Base-by-base conservation (phyloP, 2,888 invertebrate species). In the Autographa gamma region DNA sequence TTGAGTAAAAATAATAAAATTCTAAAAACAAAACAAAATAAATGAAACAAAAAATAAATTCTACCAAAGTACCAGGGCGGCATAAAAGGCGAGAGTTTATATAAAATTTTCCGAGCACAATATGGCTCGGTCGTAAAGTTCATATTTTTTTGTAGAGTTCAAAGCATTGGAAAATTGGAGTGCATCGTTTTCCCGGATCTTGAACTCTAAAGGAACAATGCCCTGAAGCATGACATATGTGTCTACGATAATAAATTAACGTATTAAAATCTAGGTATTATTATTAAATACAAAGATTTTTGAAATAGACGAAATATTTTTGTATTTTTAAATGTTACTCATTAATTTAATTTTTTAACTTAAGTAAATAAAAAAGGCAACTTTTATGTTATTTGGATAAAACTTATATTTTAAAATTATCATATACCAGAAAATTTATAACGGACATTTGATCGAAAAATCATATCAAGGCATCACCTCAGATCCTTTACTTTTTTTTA, bases 141-240 rank as follows among this genome's bases (percentile, higher is more conserved):
- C 18, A n/a, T 18, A 11, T 67, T 75, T 64, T 69, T 71, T 74
- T 56, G 41, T 60, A 6, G 76, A 77, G 83, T 76, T 82, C 82
- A 82, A 81, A 77, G 83, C 71, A 81, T 73, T 8, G 72, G 70
- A 71, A 82, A 82, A 81, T 76, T 77, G 77, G 83, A 79, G 81
- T 79, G 77, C 65, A 79, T 82, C 74, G 73, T 73, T 81, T 82
- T 79, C 68, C 73, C 81, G 81, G 82, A 68, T 79, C 74, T 82
- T 81, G 81, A 82, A 81, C 79, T 82, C 77, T 79, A 41, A 60
- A 62, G 82, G 62, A 72, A 82, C 80, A 80, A 76, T 80, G 73
- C 69, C 64, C 71, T 25, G 38, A 63, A 59, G 38, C 9, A 60
- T 66, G 56, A 65, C 52, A 69, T 8, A 71, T 66, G 25, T 19